These are phyloP conservation scores for Eubucco bourcierii DNA, from an alignment of 2,113 vertebrate genomes.

Conservation along the genomic window DNA sequence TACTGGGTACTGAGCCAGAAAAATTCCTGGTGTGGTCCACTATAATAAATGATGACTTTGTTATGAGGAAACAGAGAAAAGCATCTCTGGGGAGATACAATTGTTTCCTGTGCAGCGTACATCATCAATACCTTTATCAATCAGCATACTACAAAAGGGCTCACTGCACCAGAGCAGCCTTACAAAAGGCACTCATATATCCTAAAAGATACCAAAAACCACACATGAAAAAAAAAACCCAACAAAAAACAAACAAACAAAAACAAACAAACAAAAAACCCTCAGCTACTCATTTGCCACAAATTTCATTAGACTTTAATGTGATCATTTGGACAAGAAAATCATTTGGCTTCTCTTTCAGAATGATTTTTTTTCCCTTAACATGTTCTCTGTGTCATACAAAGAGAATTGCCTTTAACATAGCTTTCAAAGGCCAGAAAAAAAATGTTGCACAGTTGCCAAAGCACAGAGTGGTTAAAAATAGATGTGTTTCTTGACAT, in stretches of 20 bases:
- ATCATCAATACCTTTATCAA: neutral
- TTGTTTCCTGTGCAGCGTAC: neutral
- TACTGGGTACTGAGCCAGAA: neutral
- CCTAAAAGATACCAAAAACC: neutral
- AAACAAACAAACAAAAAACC: too few relatives aligned
- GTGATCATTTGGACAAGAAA: neutral
- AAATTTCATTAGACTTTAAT: neutral
- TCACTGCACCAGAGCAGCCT: neutral
- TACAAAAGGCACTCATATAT: neutral
- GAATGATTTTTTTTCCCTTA: neutral
- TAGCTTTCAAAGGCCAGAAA: neutral
- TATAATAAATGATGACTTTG: neutral
- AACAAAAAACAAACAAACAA: too few relatives aligned
- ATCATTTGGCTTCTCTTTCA: neutral
- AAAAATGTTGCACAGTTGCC: neutral
- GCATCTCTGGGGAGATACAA: too few relatives aligned
- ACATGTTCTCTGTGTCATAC: neutral
- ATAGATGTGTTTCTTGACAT: neutral
- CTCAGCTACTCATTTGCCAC: neutral
- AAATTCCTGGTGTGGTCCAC: neutral
- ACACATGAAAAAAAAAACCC: too few relatives aligned
- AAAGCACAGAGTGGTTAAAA: neutral
- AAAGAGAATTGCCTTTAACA: neutral
- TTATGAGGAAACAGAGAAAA: neutral
- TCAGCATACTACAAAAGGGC: neutral